Conservation (phyloP, 2,113 vertebrate genomes). For the Sapajus apella region DNA sequence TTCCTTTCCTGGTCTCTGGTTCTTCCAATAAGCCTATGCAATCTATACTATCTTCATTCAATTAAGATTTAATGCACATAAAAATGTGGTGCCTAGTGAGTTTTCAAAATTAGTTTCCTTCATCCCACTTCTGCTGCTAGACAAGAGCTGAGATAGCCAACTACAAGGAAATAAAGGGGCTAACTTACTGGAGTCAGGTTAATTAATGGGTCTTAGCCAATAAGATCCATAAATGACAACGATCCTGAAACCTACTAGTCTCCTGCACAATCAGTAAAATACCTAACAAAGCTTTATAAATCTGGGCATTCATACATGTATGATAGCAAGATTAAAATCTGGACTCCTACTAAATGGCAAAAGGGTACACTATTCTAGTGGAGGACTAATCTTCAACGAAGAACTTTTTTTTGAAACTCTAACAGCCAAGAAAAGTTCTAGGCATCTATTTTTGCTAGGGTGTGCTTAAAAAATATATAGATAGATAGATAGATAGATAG, state of each 20-base stretch:
- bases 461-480: not conserved
- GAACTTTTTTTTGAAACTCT: not conserved
- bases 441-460: not conserved
- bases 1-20: conserved; percentile 24
- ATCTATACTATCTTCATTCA: not conserved
- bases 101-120: conserved; percentile 1
- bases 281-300: not conserved
- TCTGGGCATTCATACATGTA: not conserved
- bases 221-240: conserved; percentile 4
- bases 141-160: not conserved
- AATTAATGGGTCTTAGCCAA: not conserved
- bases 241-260: not conserved
- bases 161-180: conserved; percentile 8
- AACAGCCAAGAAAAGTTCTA: not conserved
- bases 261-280: not conserved
- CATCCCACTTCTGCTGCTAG: not conserved
- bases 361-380: not conserved
- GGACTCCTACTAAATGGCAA: conserved; percentile 17
- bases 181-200: not conserved
- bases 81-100: conserved; percentile 21
- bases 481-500: no score
- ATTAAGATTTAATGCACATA: conserved; percentile 43
- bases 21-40: not conserved
- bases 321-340: conserved; percentile 35
- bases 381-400: conserved; percentile 1